Percentiles rank a stretch among this genome's conserved stretches.
phyloP scores from a whole-genome alignment of 2,797 vertebrate species.

The Prionace glauca region DNA sequence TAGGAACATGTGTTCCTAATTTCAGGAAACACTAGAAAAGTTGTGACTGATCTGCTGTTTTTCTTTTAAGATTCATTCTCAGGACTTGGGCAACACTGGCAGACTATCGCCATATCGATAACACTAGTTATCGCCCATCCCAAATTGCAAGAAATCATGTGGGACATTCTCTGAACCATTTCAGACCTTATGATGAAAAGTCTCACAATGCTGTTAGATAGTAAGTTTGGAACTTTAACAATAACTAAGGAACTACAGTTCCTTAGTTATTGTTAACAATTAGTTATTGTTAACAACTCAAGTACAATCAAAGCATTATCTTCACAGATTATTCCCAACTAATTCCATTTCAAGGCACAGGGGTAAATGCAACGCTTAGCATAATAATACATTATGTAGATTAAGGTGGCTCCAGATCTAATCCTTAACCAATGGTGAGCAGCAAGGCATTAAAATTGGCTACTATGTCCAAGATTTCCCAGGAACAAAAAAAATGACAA shows the following conservation, averaged over 20 bases:
- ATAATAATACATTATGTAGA: background rate
- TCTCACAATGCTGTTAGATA: background rate
- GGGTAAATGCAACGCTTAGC: background rate
- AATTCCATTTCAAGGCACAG: background rate
- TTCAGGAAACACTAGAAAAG: background rate
- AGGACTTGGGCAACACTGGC: background rate
- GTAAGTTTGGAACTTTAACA: background rate
- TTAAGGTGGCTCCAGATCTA: background rate
- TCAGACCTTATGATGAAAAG: background rate
- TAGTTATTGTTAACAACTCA: too few species aligned
- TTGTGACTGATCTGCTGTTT: background rate
- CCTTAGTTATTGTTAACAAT: too few species aligned
- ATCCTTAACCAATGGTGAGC: background rate
- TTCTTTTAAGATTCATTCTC: background rate
- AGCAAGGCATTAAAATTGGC: background rate
- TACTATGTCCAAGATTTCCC: background rate
- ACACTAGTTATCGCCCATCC: background rate
- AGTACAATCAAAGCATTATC: background rate
- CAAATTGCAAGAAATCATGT: background rate
- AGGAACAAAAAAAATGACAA: background rate
- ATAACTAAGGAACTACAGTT: background rate
- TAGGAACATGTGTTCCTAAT: background rate
- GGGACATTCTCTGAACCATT: background rate
- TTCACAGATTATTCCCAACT: background rate
- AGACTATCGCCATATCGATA: background rate